Percentiles rank a stretch among this genome's conserved stretches.
Evolutionary conservation across 2,888 invertebrate genomes (phyloP).

Genomic region (Caenorhabditis japonica): DNA sequence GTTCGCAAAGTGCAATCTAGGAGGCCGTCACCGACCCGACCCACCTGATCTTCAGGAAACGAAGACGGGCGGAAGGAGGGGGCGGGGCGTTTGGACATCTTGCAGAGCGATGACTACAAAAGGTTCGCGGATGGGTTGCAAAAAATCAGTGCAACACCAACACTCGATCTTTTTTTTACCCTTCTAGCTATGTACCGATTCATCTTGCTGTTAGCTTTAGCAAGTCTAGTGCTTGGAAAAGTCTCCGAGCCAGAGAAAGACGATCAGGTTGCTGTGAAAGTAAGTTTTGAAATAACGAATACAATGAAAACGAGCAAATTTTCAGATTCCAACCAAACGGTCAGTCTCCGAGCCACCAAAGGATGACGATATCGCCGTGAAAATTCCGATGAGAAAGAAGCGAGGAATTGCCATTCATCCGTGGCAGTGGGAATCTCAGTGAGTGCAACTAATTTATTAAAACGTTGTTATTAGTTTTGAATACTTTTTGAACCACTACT

Average conservation of each 20-base stretch:
- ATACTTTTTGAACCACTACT: conserved; percentile 9
- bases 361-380: conserved; percentile 41
- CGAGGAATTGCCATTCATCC: conserved; percentile 59
- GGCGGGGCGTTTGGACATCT: conserved; percentile 23
- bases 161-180: background rate
- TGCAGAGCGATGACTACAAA: conserved; percentile 46
- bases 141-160: conserved; percentile 27
- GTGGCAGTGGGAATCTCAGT: conserved; percentile 58
- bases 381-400: conserved; percentile 43
- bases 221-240: conserved; percentile 16
- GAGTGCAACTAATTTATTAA: conserved; percentile 15
- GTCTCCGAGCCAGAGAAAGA: conserved; percentile 40
- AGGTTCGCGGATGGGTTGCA: conserved; percentile 31
- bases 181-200: conserved; percentile 44
- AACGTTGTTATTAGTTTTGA: background rate
- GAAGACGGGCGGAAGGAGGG: conserved; percentile 50
- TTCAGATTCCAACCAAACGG: conserved; percentile 40
- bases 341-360: conserved; percentile 39
- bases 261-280: conserved; percentile 42
- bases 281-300: conserved; percentile 1
- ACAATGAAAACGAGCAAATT: background rate
- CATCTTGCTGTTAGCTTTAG: conserved; percentile 15
- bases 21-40: conserved; percentile 11
- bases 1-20: conserved; percentile 51
- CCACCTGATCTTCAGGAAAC: conserved; percentile 54